A percentile compares a stretch with the other conserved stretches of the same genome.
These are phyloP conservation scores for Bos javanicus DNA, from an alignment of 2,113 vertebrate genomes.

Conservation along the genomic window DNA sequence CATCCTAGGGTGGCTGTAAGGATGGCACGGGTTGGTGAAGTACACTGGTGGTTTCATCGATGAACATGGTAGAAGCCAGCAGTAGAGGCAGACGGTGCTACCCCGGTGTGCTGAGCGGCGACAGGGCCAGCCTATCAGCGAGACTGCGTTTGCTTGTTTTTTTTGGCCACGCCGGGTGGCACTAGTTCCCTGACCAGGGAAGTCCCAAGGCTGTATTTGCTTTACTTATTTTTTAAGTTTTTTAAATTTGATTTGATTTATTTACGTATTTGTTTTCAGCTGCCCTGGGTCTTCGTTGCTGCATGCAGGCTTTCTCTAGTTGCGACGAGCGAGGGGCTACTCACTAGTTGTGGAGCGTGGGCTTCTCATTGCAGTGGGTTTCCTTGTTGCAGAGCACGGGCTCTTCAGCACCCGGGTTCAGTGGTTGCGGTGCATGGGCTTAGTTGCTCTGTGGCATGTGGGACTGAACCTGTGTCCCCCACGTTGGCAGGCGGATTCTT, in stretches of 20 bases:
- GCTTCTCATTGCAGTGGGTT: not conserved
- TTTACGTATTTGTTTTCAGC: not conserved
- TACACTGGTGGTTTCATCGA: not conserved
- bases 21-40: too few species aligned
- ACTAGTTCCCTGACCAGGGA: not conserved
- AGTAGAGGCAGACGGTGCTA: fast-evolving
- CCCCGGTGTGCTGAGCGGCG: not conserved
- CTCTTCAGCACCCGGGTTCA: not conserved
- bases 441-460: not conserved
- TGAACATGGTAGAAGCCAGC: not conserved
- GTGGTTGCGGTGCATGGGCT: not conserved
- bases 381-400: not conserved
- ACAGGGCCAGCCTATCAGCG: not conserved
- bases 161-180: not conserved
- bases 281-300: not conserved
- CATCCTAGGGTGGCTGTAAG: not conserved
- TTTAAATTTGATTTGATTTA: not conserved
- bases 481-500: not conserved
- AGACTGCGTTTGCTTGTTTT: not conserved
- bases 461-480: not conserved
- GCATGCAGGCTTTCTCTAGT: not conserved
- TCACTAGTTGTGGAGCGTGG: not conserved
- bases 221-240: not conserved
- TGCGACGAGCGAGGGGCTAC: not conserved
- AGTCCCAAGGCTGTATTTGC: not conserved